These are phyloP conservation scores for Lophius piscatorius DNA, from an alignment of 2,113 vertebrate species.

Conservation along the genomic window DNA sequence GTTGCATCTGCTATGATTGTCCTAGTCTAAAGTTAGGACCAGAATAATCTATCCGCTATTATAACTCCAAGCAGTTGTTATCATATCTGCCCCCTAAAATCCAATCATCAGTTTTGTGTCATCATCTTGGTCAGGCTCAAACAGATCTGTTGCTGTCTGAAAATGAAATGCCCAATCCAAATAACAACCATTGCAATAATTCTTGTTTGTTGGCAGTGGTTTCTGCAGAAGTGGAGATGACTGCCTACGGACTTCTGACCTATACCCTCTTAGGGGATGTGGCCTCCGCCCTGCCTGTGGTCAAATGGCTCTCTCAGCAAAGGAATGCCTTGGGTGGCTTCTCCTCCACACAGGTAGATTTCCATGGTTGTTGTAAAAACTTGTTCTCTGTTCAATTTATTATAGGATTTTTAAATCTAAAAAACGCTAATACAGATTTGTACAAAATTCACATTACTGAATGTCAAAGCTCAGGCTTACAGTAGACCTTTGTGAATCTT, in stretches of 20 bases:
- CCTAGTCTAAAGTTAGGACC: no score
- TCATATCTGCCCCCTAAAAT: no score
- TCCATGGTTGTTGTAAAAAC: background rate
- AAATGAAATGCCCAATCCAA: background rate
- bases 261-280: constrained; percentile 89
- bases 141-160: background rate
- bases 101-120: no score
- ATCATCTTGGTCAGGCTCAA: background rate
- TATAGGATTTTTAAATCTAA: no score
- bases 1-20: no score
- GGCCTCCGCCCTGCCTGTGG: constrained; percentile 88
- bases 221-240: constrained; percentile 95
- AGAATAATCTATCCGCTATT: no score
- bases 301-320: constrained; percentile 95
- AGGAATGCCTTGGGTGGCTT: constrained; percentile 91
- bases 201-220: constrained; percentile 79
- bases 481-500: background rate
- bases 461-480: background rate
- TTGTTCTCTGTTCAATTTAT: no score
- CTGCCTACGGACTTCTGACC: constrained; percentile 89
- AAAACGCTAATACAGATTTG: no score
- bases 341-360: constrained; percentile 92
- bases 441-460: no score
- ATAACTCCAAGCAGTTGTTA: no score
- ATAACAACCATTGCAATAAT: background rate